phyloP scores from a whole-genome alignment of 2,888 invertebrate genomes.

The Mesorhabditis belari region DNA sequence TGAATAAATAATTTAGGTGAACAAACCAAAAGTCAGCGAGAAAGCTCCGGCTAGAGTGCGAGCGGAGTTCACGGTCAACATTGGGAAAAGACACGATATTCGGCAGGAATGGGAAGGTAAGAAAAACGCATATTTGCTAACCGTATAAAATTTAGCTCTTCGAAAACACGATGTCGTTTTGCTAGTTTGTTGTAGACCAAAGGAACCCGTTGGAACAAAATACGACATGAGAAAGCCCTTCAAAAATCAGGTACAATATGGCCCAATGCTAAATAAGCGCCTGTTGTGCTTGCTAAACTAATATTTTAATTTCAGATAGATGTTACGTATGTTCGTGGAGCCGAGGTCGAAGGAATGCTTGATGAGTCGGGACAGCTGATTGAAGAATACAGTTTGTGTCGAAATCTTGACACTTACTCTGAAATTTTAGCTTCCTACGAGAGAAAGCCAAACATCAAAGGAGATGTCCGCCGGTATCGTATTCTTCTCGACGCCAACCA shows the following conservation, averaged over 20 bases:
- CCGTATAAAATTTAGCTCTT: constrained; percentile 58
- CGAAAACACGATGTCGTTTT: constrained; percentile 97
- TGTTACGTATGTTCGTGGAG: constrained; percentile 82
- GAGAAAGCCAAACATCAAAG: constrained; percentile 70
- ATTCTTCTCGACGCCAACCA: constrained; percentile 95
- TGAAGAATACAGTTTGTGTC: constrained; percentile 66
- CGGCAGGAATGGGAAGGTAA: constrained; percentile 87
- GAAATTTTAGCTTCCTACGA: constrained; percentile 14
- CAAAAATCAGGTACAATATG: constrained; percentile 24
- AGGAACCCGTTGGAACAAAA: constrained; percentile 69
- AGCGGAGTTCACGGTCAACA: constrained; percentile 85
- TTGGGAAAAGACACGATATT: constrained; percentile 82
- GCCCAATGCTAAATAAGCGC: no score
- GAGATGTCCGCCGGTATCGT: constrained; percentile 82
- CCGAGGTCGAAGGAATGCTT: constrained; percentile 96
- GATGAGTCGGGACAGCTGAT: constrained; percentile 89
- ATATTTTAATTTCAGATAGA: constrained; percentile 61
- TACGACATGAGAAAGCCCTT: constrained; percentile 45
- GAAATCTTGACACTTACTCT: constrained; percentile 64
- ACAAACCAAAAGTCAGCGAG: constrained; percentile 67
- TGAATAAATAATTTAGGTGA: constrained; percentile 55
- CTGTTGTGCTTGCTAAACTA: no score
- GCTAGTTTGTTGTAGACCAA: constrained; percentile 73
- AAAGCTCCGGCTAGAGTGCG: constrained; percentile 88
- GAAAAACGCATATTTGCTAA: not conserved